Percentiles rank a stretch among this genome's conserved stretches.
These are phyloP conservation scores for Enteromius argenteus DNA, from an alignment of 2,797 vertebrate genomes.

Conservation along the genomic window DNA sequence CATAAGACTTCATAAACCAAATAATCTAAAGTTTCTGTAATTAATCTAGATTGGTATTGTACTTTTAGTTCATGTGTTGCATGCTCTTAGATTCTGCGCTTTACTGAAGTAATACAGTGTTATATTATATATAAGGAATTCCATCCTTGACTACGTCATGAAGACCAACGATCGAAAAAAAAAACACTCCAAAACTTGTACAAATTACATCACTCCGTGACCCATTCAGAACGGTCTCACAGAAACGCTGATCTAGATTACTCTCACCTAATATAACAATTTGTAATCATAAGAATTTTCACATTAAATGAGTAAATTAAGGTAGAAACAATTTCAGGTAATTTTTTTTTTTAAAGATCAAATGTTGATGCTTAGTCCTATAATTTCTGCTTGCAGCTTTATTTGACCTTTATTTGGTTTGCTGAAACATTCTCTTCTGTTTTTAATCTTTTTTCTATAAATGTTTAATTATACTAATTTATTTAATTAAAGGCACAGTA, in stretches of 20 bases:
- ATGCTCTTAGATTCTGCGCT: too few relatives aligned
- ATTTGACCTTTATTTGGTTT: background rate
- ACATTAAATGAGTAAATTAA: background rate
- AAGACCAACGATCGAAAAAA: too few relatives aligned
- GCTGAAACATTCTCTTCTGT: background rate
- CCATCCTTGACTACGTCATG: too few relatives aligned
- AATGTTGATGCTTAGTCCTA: background rate
- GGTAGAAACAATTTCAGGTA: background rate
- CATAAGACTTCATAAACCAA: background rate
- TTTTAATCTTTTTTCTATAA: background rate
- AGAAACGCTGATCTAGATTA: background rate
- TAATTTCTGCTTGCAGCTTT: constrained; percentile 2
- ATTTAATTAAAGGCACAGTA: background rate
- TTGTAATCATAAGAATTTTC: background rate
- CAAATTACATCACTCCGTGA: too few relatives aligned
- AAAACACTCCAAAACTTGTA: too few relatives aligned
- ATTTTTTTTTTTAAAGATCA: background rate
- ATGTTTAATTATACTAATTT: background rate
- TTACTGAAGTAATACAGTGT: too few relatives aligned
- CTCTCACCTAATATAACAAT: background rate
- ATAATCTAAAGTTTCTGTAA: background rate
- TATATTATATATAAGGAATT: too few relatives aligned
- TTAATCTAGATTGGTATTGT: too few relatives aligned
- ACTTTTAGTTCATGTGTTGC: too few relatives aligned
- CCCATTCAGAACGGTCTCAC: too few relatives aligned